Base-by-base conservation (phyloP, 92 coral and sea anemone genomes). In the Desmophyllum pertusum region DNA sequence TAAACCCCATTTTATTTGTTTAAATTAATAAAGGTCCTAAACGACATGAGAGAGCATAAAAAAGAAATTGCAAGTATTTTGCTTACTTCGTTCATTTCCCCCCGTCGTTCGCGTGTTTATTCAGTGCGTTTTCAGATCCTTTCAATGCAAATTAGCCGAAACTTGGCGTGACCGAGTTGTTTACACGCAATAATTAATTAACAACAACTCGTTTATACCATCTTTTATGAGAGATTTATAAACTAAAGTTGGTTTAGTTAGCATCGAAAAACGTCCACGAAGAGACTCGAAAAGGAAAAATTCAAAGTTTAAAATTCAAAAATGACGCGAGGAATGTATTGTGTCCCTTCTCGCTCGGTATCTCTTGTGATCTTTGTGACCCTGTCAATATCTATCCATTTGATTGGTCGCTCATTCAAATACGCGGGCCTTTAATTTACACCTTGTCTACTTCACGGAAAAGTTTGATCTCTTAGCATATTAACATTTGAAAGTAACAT, bases 91-190 rank as follows among this genome's bases (percentile, higher is more conserved):
- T 48, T 48, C 18, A 48, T 48, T 13, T 48, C 53, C 18, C 21
- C 18, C 53, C 53, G 21, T 17, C 18, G 14, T 48, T 27, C 29
- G 27, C 61, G 61, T 57, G 64, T 31, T 25, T 13, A 57, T n/a
- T 57, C 30, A n/a, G n/a, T n/a, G 64, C 29, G 14, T 25, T 31
- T 70, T 70, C 29, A n/a, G 46, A 35, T 31, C 17, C 18, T 2
- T 35, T 3, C 63, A 55, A 10, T 5, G 5, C 19, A 4, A 21
- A 53, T 53, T 18, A 53, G 62, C 30, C 0, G 18, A 48, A 48
- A 69, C 31, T 19, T 38, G 46, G 78, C 78, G 78, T 73, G 78
- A 73, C 57, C 75, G 23, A 40, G 19, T 23, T 38, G 75, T 72
- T 68, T 18, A 35, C n/a, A n/a, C n/a, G n/a, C 43, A 25, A 41